phyloP scores from a whole-genome alignment of 1,140 invertebrate species.

The Probaryconus sp. region DNA sequence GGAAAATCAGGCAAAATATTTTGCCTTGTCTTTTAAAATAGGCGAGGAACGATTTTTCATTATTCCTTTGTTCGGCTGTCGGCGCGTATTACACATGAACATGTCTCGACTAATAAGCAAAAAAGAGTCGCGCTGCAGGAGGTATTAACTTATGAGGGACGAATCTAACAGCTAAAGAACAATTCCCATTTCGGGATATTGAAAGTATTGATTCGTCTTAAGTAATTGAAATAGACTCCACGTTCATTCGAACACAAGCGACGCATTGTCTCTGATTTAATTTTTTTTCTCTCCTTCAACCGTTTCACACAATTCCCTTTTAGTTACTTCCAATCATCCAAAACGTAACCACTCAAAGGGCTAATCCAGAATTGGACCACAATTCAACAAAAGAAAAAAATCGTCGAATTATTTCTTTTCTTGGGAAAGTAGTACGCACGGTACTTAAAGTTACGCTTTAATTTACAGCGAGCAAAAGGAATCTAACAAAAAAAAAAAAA shows the following conservation, averaged over 20 bases:
- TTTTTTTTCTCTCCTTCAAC: conserved; percentile 13
- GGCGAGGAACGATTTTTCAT: conserved; percentile 34
- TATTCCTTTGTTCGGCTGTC: conserved; percentile 42
- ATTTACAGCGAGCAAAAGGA: conserved; percentile 34
- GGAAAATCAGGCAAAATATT: conserved; percentile 19
- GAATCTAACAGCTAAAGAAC: conserved; percentile 46
- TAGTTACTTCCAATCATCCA: no score
- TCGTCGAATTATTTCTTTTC: conserved; percentile 26
- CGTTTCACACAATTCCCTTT: no score
- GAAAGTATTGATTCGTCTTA: conserved; percentile 68
- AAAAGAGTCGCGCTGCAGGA: conserved; percentile 42
- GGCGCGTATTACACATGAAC: conserved; percentile 41
- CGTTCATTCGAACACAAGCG: conserved; percentile 22
- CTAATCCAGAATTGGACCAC: no score
- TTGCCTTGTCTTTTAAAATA: conserved; percentile 6
- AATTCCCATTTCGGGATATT: conserved; percentile 67
- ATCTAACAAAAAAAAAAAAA: conserved; percentile 21
- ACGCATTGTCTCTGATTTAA: conserved; percentile 14
- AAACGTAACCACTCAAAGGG: no score
- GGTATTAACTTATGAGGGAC: conserved; percentile 49
- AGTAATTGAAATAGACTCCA: conserved; percentile 58
- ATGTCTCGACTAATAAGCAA: conserved; percentile 43
- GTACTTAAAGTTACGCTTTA: conserved; percentile 12
- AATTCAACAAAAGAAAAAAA: conserved; percentile 17
- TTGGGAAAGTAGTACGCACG: conserved; percentile 12